These are phyloP conservation scores for Apeltes quadracus DNA, from an alignment of 2,113 vertebrate genomes.

Conservation along the genomic window DNA sequence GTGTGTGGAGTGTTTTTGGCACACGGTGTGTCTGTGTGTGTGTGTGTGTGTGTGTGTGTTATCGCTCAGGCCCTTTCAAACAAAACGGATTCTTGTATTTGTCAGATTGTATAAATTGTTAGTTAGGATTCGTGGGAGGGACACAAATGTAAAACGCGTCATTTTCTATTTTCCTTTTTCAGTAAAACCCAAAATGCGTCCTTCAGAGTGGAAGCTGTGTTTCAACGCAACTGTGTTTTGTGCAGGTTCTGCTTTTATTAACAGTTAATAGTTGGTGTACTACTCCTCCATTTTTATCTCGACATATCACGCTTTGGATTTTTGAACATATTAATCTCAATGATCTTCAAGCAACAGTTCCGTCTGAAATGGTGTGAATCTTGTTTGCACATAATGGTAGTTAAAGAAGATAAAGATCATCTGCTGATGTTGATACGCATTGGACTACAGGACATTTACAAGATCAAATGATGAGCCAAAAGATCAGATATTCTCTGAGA, in stretches of 20 bases:
- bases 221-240: neutral
- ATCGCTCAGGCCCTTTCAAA: slow-evolving; percentile 1
- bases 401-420: too few species aligned
- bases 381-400: too few species aligned
- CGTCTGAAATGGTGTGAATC: neutral
- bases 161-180: slow-evolving; percentile 8
- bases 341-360: neutral
- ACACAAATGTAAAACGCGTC: neutral
- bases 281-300: neutral
- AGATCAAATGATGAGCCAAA: too few species aligned
- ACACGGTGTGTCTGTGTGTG: slow-evolving; percentile 7
- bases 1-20: slow-evolving; percentile 19
- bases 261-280: neutral
- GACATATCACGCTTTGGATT: neutral
- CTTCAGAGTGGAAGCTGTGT: neutral
- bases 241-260: neutral
- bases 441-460: too few species aligned
- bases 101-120: slow-evolving; percentile 11
- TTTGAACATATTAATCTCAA: neutral
- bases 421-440: neutral
- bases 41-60: neutral
- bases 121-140: neutral
- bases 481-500: too few species aligned
- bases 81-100: slow-evolving; percentile 10
- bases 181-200: neutral